A percentile compares a stretch with the other conserved stretches of the same genome.
These are phyloP conservation scores for Sus cebifrons DNA, from an alignment of 2,797 vertebrate species.

Conservation along the genomic window DNA sequence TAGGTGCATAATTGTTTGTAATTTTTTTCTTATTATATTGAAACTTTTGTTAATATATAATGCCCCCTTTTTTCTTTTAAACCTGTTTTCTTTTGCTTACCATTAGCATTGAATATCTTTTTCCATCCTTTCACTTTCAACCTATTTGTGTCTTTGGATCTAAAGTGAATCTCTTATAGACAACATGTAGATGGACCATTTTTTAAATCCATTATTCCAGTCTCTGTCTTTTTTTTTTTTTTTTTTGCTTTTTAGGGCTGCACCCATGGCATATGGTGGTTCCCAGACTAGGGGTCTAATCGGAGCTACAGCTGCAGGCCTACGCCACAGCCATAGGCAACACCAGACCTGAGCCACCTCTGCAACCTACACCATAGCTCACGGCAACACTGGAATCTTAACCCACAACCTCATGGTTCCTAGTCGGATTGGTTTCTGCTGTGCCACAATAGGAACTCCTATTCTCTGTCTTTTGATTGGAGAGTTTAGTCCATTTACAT, in stretches of 20 bases:
- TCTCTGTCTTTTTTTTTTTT: neutral
- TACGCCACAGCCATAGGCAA: no score
- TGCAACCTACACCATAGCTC: no score
- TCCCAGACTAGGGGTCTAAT: no score
- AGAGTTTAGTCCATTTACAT: neutral
- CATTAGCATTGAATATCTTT: neutral
- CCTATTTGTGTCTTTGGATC: neutral
- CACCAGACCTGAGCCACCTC: no score
- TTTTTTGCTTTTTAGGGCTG: neutral
- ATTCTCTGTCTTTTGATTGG: conserved; percentile 7
- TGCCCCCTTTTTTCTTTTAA: neutral
- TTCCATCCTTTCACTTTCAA: conserved; percentile 32
- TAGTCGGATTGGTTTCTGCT: no score
- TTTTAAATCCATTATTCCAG: conserved; percentile 13
- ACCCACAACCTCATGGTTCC: no score
- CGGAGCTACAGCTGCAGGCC: no score
- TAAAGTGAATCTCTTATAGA: neutral
- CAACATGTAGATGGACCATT: neutral
- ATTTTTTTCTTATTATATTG: neutral
- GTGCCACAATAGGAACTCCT: no score
- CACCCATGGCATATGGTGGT: no score
- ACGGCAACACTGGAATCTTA: no score
- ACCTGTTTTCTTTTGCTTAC: conserved; percentile 5
- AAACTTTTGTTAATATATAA: conserved; percentile 17
- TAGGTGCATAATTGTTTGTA: neutral